Base-by-base conservation (phyloP, 2,797 vertebrate genomes). In the Sebastes oblongus region DNA sequence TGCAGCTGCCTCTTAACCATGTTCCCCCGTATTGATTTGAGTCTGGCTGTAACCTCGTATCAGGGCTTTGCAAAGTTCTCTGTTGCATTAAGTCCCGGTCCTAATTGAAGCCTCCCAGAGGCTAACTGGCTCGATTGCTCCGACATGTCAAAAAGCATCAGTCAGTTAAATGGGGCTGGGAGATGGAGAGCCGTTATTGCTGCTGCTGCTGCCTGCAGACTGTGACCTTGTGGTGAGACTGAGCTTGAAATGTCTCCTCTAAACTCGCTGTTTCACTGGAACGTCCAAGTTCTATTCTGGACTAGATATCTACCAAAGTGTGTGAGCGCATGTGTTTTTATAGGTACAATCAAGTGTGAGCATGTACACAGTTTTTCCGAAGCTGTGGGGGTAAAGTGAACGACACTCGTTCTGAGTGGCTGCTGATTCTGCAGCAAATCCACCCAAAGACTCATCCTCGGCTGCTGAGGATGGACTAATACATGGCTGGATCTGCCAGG, bases 131-230 rank as follows among this genome's bases (percentile, higher is more conserved):
- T 93, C 81, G 83, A 92, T 93, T 85, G 82, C 92, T 91, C 89
- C 56, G 55, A 92, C 92, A 93, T 91, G 93, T 96, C 95, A 94
- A 90, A 94, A 93, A 89, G 91, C 93, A 95, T 96, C 94, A 94
- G 93, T 95, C 94, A 94, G 94, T 94, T 94, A 94, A 95, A 96
- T 95, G 93, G 90, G 85, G 91, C 94, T 81, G 84, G 83, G 91
- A 92, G 92, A 92, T 78, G 79, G 83, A 92, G 85, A 87, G 91
- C 83, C 68, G 77, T 94, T 91, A 88, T 93, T 92, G 88, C 91
- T 86, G 79, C 83, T 78, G 32, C 61, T 36, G 20, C 84, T 75
- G 90, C 92, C 88, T 86, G 85, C 77, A 76, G 89, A 79, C 89
- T 71, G 29, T 94, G 94, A 95, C 95, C 95, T 96, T 96, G 93